Conservation (phyloP, 2,797 vertebrate species). For the Spheniscus humboldti region DNA sequence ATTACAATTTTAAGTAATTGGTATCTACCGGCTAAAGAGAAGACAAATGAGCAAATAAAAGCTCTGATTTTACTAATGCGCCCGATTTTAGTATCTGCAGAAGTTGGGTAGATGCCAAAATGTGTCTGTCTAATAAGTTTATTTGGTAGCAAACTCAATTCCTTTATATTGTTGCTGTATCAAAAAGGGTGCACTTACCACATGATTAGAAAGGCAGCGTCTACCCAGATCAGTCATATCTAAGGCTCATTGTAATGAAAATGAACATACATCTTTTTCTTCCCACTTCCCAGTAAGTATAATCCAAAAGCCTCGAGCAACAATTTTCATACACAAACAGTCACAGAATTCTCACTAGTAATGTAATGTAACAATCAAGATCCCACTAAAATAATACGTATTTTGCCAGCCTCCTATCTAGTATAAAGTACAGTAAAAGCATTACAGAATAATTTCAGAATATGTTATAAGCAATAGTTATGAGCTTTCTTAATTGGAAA, state of each 20-base stretch:
- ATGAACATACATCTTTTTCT: neutral
- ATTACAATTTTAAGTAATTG: neutral
- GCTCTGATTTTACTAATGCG: neutral
- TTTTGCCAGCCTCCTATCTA: neutral
- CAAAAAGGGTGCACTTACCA: neutral
- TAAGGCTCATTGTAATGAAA: neutral
- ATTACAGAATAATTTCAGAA: neutral
- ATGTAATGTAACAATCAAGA: neutral
- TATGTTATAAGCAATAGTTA: neutral
- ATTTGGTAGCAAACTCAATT: neutral
- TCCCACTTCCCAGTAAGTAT: neutral
- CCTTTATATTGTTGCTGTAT: neutral
- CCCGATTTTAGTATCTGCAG: neutral
- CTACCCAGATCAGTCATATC: neutral
- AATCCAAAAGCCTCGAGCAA: neutral
- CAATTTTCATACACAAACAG: neutral
- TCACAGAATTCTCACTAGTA: neutral
- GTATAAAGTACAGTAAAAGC: neutral
- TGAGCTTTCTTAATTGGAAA: neutral
- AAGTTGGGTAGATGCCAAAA: neutral
- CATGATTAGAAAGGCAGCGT: neutral
- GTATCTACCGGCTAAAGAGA: neutral
- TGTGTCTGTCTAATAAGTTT: neutral
- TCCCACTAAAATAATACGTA: neutral
- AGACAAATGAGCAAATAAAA: neutral